Evolutionary conservation across 2,888 invertebrate species (phyloP), one percentile per base, ranked within the genome.

Genomic region (Spodoptera exigua): DNA sequence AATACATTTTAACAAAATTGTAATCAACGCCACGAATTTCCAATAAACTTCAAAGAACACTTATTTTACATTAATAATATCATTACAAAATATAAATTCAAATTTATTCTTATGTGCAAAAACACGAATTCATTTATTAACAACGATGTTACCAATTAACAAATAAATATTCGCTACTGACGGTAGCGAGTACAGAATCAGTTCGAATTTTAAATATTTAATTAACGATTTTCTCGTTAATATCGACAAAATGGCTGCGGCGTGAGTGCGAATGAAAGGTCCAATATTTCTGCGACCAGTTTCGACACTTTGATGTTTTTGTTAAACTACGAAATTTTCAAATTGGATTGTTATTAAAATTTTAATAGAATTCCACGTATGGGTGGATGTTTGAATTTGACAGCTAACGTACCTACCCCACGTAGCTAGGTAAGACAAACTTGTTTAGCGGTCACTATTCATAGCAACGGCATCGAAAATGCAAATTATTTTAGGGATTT

Each of bases 171-270:
- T 48, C 16, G 61, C 74, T 72, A 77, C 73, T 75, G 68, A 41
- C 39, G 51, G 53, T 21, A 52, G 51, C 34, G 17, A 12, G 39
- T 7, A 65, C 36, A 61, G 45, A 40, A n/a, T 61, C 53, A 65
- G 72, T 70, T 54, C 61, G 41, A 59, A 67, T 69, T 77, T 77
- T 72, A 74, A 78, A 80, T 79, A 72, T 70, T 61, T 75, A 70
- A 81, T 72, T 74, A 70, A 64, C 40, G 17, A 61, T 36, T 55
- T 68, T 59, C 63, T 43, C 54, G 27, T 70, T 65, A 48, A 54
- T 67, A 67, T 48, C 21, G 48, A 17, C 45, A 70, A 61, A 74
- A 68, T 61, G 39, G 65, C 35, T 37, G 14, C 18, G 11, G 13
- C 7, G 39, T 14, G 43, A 32, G 34, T 58, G 52, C 17, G 49